Evolutionary conservation across 2,113 vertebrate genomes (phyloP).

Genomic region (Amphiprion percula): DNA sequence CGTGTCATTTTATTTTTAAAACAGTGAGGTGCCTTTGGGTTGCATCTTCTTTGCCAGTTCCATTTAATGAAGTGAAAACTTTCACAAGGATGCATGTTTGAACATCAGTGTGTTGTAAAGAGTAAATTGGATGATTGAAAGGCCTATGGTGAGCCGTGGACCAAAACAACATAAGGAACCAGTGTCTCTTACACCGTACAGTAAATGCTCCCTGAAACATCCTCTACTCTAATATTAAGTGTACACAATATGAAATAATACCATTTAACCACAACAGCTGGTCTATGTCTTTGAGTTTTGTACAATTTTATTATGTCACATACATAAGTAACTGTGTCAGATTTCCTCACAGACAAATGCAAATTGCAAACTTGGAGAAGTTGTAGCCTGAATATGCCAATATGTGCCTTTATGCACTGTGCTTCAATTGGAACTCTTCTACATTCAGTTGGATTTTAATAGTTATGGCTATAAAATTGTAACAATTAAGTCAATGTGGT

Average conservation of each 20-base stretch:
- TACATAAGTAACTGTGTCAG: slow-evolving; percentile 37
- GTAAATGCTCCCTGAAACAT: slow-evolving; percentile 66
- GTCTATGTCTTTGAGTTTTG: slow-evolving; percentile 49
- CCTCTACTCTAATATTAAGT: slow-evolving; percentile 59
- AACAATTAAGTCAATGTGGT: neutral
- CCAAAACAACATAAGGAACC: slow-evolving; percentile 51
- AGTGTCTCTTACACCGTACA: slow-evolving; percentile 59
- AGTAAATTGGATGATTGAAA: slow-evolving; percentile 41
- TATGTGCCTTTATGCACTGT: slow-evolving; percentile 27
- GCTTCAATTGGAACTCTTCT: slow-evolving; percentile 39
- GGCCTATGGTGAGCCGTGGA: slow-evolving; percentile 55
- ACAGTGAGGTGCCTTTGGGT: slow-evolving; percentile 17
- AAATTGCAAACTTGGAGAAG: too few species aligned
- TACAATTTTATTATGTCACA: slow-evolving; percentile 56
- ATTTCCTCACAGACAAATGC: slow-evolving; percentile 49
- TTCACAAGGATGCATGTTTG: slow-evolving; percentile 14
- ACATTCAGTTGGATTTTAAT: slow-evolving; percentile 36
- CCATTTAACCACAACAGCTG: slow-evolving; percentile 39
- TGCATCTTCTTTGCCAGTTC: slow-evolving; percentile 1
- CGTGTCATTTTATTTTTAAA: slow-evolving; percentile 23
- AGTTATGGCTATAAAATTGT: slow-evolving; percentile 34
- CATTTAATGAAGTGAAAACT: neutral
- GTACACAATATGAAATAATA: slow-evolving; percentile 68
- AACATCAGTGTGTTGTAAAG: slow-evolving; percentile 13
- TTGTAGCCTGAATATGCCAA: slow-evolving; percentile 9